phyloP scores from a whole-genome alignment of 2,113 vertebrate species.

The Gopherus flavomarginatus region DNA sequence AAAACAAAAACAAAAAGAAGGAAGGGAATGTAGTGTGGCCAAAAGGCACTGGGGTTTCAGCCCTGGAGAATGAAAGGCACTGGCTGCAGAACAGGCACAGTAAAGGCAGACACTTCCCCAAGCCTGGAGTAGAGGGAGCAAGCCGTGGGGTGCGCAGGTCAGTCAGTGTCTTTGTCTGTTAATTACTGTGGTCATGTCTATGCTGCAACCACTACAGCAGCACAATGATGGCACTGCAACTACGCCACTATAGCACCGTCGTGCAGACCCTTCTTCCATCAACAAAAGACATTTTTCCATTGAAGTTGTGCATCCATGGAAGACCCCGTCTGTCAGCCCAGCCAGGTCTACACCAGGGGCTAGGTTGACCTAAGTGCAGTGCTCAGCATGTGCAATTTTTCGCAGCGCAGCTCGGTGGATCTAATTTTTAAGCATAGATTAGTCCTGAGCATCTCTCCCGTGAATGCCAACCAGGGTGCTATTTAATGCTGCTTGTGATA shows the following conservation, averaged over 20 bases:
- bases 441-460: not conserved
- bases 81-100: not conserved
- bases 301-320: not conserved
- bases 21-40: not conserved
- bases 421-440: not conserved
- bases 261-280: not conserved
- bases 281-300: not conserved
- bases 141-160: not conserved
- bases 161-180: not conserved
- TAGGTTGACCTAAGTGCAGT: not conserved
- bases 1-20: not conserved
- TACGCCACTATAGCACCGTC: too few relatives aligned
- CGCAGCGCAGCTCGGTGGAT: not conserved
- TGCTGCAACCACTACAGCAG: too few relatives aligned
- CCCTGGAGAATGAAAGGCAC: not conserved
- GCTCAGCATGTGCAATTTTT: not conserved
- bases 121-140: not conserved
- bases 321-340: not conserved
- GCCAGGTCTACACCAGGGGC: not conserved
- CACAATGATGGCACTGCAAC: not conserved
- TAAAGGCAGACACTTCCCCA: not conserved
- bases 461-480: not conserved
- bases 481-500: not conserved
- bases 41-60: not conserved
- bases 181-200: not conserved